Conservation (phyloP, 2,888 invertebrate species). For the Busseola fusca region DNA sequence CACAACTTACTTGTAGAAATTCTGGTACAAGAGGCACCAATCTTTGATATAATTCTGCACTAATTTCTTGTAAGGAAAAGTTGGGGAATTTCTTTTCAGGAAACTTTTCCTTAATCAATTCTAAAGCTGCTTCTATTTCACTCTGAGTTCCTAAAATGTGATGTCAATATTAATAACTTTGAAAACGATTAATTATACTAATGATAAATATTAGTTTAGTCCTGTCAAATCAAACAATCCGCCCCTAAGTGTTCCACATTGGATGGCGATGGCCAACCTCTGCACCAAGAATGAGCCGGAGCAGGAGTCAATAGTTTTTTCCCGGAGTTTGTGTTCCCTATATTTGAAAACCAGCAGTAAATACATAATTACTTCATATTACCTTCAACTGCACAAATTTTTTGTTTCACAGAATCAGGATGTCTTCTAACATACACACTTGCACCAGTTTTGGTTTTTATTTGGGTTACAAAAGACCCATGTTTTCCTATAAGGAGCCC, state of each 20-base stretch:
- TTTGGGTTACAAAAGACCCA: slow-evolving; percentile 94
- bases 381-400: slow-evolving; percentile 96
- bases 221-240: too few species aligned
- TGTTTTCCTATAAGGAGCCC: slow-evolving; percentile 96
- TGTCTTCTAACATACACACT: slow-evolving; percentile 94
- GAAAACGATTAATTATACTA: background rate
- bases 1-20: slow-evolving; percentile 87
- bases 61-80: slow-evolving; percentile 91
- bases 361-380: slow-evolving; percentile 44
- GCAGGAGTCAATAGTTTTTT: too few species aligned
- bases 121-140: slow-evolving; percentile 94
- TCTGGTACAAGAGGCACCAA: slow-evolving; percentile 87
- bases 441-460: slow-evolving; percentile 94
- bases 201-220: too few species aligned
- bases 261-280: too few species aligned
- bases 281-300: too few species aligned
- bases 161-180: slow-evolving; percentile 5
- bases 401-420: slow-evolving; percentile 92
- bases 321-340: too few species aligned
- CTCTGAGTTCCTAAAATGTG: slow-evolving; percentile 90
- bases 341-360: background rate
- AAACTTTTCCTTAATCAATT: slow-evolving; percentile 95
- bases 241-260: too few species aligned
- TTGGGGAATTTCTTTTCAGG: slow-evolving; percentile 94
- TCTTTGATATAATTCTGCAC: slow-evolving; percentile 86